Base-by-base conservation (phyloP, 1,140 invertebrate species). In the Bombus soroeensis region DNA sequence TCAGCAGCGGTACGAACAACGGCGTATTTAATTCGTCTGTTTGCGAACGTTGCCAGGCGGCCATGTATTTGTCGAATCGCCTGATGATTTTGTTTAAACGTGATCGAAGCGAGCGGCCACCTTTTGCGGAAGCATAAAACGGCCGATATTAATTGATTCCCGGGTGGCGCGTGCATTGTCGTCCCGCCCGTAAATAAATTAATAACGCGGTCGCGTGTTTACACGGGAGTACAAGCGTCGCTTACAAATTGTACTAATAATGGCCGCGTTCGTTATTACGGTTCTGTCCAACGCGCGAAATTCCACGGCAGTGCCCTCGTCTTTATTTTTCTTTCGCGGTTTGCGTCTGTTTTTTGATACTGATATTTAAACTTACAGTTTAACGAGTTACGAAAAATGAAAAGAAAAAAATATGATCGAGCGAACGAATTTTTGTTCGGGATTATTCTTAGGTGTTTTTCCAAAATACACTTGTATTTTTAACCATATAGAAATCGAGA, bases 211-310 rank as follows among this genome's bases (percentile, higher is more conserved):
- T 78, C 76, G 75, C 66, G 70, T 73, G 79, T 88, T 89, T 79
- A 79, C 82, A 71, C 34, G 66, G 28, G 77, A 39, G 79, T 88
- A 85, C 77, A 78, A 75, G 87, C 87, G 66, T 72, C 88, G 88
- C 87, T 88, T 89, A 89, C 87, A 89, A 89, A 89, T 89, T 71
- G 41, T 72, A 81, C 77, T 74, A 89, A 86, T 88, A 89, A 88
- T 86, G 88, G 68, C 81, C 18, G 66, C 34, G n/a, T 76, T 62
- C 78, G 70, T 88, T 86, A 81, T 81, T 88, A 64, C 73, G 75
- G 64, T 22, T 34, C 41, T n/a, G 37, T n/a, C n/a, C 25, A 12
- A 10, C 12, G 41, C 28, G 10, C 8, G 12, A 39, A 62, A 39
- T 70, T 53, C 47, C 53, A 22, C 32, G 8, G 28, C 22, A 37